phyloP scores from a whole-genome alignment of 2,888 invertebrate species.

The Ectropis crepuscularia region DNA sequence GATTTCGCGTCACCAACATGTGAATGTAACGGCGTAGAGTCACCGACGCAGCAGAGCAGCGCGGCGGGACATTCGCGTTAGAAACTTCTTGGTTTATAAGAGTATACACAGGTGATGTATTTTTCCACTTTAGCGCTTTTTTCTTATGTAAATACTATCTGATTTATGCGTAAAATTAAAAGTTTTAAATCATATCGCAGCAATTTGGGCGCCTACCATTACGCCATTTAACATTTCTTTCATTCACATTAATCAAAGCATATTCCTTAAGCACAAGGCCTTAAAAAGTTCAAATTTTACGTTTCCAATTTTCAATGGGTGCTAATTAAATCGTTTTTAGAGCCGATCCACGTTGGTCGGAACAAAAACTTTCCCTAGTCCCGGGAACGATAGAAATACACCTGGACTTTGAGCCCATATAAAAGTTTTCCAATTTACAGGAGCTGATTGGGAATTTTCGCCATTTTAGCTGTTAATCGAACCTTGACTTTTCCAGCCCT shows the following conservation, averaged over 20 bases:
- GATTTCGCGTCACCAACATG: too few relatives aligned
- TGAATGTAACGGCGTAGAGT: too few relatives aligned
- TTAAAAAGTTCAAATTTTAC: constrained; percentile 37
- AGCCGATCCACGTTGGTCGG: constrained; percentile 49
- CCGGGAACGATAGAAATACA: constrained; percentile 77
- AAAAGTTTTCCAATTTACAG: constrained; percentile 85
- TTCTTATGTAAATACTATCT: too few relatives aligned
- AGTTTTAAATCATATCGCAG: too few relatives aligned
- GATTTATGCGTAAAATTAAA: too few relatives aligned
- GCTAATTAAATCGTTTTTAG: constrained; percentile 72
- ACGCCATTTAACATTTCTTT: not conserved
- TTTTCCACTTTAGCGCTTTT: too few relatives aligned
- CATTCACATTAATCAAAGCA: constrained; percentile 2
- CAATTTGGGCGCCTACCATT: too few relatives aligned
- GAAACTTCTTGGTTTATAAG: too few relatives aligned
- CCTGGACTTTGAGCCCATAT: constrained; percentile 83
- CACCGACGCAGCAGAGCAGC: too few relatives aligned
- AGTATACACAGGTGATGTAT: too few relatives aligned
- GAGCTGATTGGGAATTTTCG: constrained; percentile 83
- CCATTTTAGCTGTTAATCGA: constrained; percentile 82
- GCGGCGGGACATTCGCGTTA: too few relatives aligned
- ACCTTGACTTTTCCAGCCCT: constrained; percentile 74
- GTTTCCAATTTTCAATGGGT: constrained; percentile 39
- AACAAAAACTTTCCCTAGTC: constrained; percentile 71
- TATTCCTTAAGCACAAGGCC: constrained; percentile 3